These are phyloP conservation scores for Proisotoma minuta DNA, from an alignment of 2,888 invertebrate species.

Conservation along the genomic window DNA sequence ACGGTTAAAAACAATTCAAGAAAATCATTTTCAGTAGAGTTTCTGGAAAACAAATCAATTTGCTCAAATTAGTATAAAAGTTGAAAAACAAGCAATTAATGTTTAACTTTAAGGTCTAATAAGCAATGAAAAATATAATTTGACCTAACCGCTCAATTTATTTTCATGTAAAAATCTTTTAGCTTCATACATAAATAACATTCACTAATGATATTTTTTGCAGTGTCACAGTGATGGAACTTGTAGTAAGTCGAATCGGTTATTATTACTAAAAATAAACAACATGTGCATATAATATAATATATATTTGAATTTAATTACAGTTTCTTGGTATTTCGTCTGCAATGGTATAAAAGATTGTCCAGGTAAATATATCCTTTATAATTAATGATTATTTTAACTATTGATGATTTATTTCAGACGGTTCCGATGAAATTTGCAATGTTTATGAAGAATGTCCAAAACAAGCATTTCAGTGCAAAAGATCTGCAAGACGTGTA, in stretches of 20 bases:
- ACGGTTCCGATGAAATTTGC: constrained; percentile 83
- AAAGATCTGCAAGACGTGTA: neutral
- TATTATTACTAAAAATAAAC: too few relatives aligned
- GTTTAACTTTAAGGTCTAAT: too few relatives aligned
- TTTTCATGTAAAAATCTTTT: too few relatives aligned
- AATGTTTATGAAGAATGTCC: constrained; percentile 57
- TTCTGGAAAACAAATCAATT: too few relatives aligned
- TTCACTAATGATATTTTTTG: constrained; percentile 26
- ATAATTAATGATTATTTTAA: neutral
- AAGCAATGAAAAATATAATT: too few relatives aligned
- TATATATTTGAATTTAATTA: neutral
- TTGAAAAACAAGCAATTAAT: too few relatives aligned
- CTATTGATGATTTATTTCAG: constrained; percentile 52
- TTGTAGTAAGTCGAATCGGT: too few relatives aligned
- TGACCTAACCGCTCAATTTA: too few relatives aligned
- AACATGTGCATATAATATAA: constrained; percentile 5
- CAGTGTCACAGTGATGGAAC: constrained; percentile 79
- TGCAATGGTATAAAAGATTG: constrained; percentile 83
- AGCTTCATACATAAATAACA: too few relatives aligned
- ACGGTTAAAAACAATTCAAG: too few relatives aligned
- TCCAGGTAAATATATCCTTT: constrained; percentile 30
- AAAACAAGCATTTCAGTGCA: constrained; percentile 52
- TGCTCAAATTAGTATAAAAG: too few relatives aligned
- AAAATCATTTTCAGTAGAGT: too few relatives aligned
- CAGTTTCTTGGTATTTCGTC: constrained; percentile 87